A percentile compares a stretch with the other conserved stretches of the same genome.
Evolutionary conservation across 2,797 vertebrate genomes (phyloP).

Genomic region (Sebastes minor): DNA sequence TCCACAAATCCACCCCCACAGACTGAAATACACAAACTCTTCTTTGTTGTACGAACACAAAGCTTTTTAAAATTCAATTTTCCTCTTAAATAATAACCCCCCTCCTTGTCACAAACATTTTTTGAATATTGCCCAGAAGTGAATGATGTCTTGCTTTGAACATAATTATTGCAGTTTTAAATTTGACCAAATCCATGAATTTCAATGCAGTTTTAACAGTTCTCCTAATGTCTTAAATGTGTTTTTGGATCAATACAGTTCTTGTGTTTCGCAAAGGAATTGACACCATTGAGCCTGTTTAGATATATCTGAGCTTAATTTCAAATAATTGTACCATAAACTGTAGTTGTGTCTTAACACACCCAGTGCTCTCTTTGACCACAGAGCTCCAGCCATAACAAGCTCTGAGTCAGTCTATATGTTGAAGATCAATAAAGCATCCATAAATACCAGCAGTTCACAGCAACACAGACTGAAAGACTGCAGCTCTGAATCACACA

Average conservation of each 20-base stretch:
- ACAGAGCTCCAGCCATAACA: conserved; percentile 30
- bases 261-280: not conserved
- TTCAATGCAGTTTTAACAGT: not conserved
- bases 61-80: too few species aligned
- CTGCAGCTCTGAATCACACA: conserved; percentile 18
- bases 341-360: not conserved
- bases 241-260: not conserved
- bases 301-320: not conserved
- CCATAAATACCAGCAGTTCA: conserved; percentile 45
- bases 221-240: not conserved
- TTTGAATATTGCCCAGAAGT: rapidly evolving
- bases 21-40: too few species aligned
- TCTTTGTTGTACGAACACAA: too few species aligned
- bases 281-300: not conserved
- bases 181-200: too few species aligned
- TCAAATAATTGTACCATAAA: not conserved
- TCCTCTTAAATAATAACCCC: too few species aligned
- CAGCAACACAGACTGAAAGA: conserved; percentile 17
- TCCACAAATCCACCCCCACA: too few species aligned
- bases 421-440: conserved; percentile 36
- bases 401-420: conserved; percentile 17
- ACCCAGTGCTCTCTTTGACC: conserved; percentile 7
- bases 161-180: too few species aligned
- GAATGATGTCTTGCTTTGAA: too few species aligned
- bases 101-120: too few species aligned